Evolutionary conservation across 53 echinoderm and acorn worm genomes (phyloP), one percentile per base, ranked within the genome.

Genomic region (Crossaster papposus): DNA sequence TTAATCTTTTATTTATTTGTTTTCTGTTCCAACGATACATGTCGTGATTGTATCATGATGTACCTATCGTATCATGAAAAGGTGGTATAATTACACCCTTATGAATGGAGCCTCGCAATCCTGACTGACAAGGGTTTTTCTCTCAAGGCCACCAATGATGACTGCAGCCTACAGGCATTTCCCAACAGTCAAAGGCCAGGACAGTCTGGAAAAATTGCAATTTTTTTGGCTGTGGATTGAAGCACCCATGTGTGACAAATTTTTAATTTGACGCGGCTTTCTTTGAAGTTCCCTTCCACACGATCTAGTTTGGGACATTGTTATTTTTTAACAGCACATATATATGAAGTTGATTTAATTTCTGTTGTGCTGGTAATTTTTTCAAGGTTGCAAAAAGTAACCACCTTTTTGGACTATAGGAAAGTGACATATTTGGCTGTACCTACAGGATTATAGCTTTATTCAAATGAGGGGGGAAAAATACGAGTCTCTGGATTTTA

Each of bases 271-370:
- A 18, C 26, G 5, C 80, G 80, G 80, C 34, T 32, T 23, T 33
- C 81, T 81, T 81, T 81, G 64, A 81, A 34, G 81, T 81, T 55
- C 58, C 20, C 10, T 51, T 23, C 14, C 81, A 81, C 17, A 34
- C 20, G 32, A 63, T 54, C 51, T 62, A 55, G 33, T 30, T 81
- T 62, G 81, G 33, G 32, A 81, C 34, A 55, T 58, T 54, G 58
- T 55, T 58, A 81, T 65, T 58, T 81, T 81, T 81, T 54, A 30
- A 31, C 7, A 53, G 53, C 79, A 35, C 78, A 4, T 26, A n/a
- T n/a, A n/a, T n/a, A n/a, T n/a, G n/a, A n/a, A n/a, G n/a, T n/a
- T n/a, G n/a, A n/a, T n/a, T n/a, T n/a, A n/a, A n/a, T 32, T 10
- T 81, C 31, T 81, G 54, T 26, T 2, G 68, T 68, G 68, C 68